Evolutionary conservation across 2,888 invertebrate genomes (phyloP).

Genomic region (Corythucha ciliata): DNA sequence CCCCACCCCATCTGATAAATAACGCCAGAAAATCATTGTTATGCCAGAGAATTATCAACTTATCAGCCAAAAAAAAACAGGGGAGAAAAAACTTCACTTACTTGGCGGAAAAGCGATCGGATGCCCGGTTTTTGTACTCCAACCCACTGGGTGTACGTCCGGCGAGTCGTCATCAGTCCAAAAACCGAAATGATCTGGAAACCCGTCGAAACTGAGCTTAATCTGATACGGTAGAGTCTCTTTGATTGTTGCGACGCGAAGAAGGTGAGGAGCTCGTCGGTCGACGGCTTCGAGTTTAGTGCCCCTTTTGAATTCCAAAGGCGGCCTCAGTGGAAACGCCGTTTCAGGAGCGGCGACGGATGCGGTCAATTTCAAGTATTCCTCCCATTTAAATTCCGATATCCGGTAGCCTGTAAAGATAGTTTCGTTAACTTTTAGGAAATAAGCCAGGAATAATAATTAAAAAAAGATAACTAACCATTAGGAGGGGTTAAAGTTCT

Average conservation of each 20-base stretch:
- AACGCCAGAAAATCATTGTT: not conserved
- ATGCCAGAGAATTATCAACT: slow-evolving; percentile 3
- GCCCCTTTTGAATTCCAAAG: slow-evolving; percentile 67
- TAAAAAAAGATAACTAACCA: slow-evolving; percentile 45
- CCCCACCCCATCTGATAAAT: not conserved
- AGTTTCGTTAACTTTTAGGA: not conserved
- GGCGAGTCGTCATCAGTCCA: slow-evolving; percentile 87
- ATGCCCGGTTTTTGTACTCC: slow-evolving; percentile 83
- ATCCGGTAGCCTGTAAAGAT: slow-evolving; percentile 53
- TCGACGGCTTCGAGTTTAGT: slow-evolving; percentile 60
- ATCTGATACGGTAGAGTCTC: slow-evolving; percentile 41
- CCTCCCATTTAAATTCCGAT: slow-evolving; percentile 72
- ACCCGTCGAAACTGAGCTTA: slow-evolving; percentile 75
- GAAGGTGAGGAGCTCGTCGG: slow-evolving; percentile 56
- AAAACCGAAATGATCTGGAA: slow-evolving; percentile 72
- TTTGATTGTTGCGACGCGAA: slow-evolving; percentile 74
- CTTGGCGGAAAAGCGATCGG: slow-evolving; percentile 69
- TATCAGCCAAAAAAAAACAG: not conserved
- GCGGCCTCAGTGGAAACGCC: slow-evolving; percentile 70
- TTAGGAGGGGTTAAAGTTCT: slow-evolving; percentile 72
- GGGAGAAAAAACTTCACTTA: not conserved
- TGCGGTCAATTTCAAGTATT: slow-evolving; percentile 66
- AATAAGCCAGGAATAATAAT: not conserved
- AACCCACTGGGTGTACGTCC: slow-evolving; percentile 84
- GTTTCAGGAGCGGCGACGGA: slow-evolving; percentile 66